These are phyloP conservation scores for Aphidius ervi DNA, from an alignment of 1,140 invertebrate genomes.

Conservation along the genomic window DNA sequence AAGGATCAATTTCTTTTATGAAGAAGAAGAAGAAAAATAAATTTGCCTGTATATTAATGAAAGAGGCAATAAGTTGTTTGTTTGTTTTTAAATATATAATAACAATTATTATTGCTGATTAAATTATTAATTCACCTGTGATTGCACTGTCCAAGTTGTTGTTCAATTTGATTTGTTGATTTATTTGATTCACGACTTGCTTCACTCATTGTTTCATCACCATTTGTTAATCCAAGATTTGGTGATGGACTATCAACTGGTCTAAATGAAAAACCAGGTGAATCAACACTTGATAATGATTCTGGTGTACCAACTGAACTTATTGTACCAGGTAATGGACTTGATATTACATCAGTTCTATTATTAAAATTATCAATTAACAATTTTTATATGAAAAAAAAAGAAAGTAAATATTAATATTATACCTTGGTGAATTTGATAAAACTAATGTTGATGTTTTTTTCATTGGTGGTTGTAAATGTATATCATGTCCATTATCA, in stretches of 20 bases:
- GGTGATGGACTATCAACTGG: constrained; percentile 55
- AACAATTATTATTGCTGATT: constrained; percentile 10
- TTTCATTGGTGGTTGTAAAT: constrained; percentile 57
- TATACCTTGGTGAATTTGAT: constrained; percentile 42
- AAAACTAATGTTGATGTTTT: constrained; percentile 48
- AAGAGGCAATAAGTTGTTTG: too few relatives aligned
- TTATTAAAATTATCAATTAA: constrained; percentile 10
- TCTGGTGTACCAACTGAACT: constrained; percentile 60
- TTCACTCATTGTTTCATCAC: constrained; percentile 47
- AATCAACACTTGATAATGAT: constrained; percentile 60
- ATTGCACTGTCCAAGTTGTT: constrained; percentile 31
- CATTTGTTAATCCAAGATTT: constrained; percentile 34
- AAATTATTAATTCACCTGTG: constrained; percentile 32
- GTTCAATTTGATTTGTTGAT: constrained; percentile 29
- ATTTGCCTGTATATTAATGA: too few relatives aligned
- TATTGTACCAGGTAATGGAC: constrained; percentile 56
- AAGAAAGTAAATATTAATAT: not conserved
- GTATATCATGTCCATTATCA: constrained; percentile 53
- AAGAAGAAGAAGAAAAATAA: not conserved
- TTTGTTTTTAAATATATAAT: not conserved
- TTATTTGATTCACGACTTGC: constrained; percentile 39
- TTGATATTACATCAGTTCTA: constrained; percentile 53
- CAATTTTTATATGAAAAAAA: too few relatives aligned
- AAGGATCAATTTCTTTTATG: not conserved
- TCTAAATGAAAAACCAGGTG: constrained; percentile 57